A percentile compares a stretch with the other conserved stretches of the same genome.
Conservation (phyloP, 2,888 invertebrate species). For the Dryadula phaetusa region DNA sequence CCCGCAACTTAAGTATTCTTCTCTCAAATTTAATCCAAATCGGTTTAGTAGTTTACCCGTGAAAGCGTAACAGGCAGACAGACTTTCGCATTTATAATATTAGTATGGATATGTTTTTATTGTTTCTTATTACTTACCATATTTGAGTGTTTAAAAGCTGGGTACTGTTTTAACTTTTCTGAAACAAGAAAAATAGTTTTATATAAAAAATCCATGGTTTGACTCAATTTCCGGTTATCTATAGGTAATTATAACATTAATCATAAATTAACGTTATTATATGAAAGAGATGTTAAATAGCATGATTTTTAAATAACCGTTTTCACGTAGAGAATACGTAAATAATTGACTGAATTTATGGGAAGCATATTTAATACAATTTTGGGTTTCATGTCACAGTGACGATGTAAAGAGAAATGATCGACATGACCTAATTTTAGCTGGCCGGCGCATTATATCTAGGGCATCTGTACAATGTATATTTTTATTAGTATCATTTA, state of each 20-base stretch:
- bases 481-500: constrained; percentile 33
- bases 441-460: constrained; percentile 46
- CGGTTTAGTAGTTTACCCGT: too few species aligned
- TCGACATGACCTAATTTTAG: constrained; percentile 66
- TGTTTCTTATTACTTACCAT: constrained; percentile 6
- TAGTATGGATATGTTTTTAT: too few species aligned
- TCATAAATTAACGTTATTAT: too few species aligned
- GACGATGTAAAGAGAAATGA: constrained; percentile 54
- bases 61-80: too few species aligned
- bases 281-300: too few species aligned
- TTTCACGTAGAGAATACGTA: too few species aligned
- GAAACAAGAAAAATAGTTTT: constrained; percentile 11
- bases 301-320: too few species aligned
- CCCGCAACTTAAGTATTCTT: too few species aligned
- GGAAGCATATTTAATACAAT: constrained; percentile 54
- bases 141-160: neutral
- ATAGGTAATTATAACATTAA: too few species aligned
- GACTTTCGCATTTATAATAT: too few species aligned
- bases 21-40: too few species aligned
- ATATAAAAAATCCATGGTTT: neutral
- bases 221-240: too few species aligned
- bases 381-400: constrained; percentile 55
- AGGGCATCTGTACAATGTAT: constrained; percentile 35
- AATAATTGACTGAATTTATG: neutral
- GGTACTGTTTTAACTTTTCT: neutral